Base-by-base conservation (phyloP, 2,113 vertebrate species). In the Xyrauchen texanus region DNA sequence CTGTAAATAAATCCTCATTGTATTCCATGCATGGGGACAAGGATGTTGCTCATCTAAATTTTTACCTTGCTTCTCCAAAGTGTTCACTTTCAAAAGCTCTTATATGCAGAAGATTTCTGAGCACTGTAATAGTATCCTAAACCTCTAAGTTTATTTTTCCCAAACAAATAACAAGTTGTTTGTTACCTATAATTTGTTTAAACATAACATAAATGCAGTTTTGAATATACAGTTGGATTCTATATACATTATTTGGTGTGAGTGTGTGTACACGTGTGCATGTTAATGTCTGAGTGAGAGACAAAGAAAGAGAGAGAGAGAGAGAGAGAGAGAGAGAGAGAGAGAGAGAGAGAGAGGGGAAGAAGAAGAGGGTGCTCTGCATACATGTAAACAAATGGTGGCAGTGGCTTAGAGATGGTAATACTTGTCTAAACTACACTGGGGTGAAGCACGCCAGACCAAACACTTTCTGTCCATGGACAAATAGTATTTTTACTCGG, bases 361-460 rank as follows among this genome's bases (percentile, higher is more conserved):
- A 34, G 21, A 34, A 34, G 21, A 34, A 34, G 1, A 34, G 21
- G 21, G 21, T 34, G 21, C 21, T 34, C 21, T 34, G 21, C 21
- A 3, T 34, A 34, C 77, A 66, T 89, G 80, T 88, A 91, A 90
- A 90, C 87, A 91, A 83, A 81, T 62, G 75, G 81, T 85, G 86
- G 87, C 85, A 90, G 58, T 71, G 85, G 85, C 85, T 82, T 76
- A 68, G 78, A 78, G 85, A 87, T 88, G 68, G 89, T 88, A 82
- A 84, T 44, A 51, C 85, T 91, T 86, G 82, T 91, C 81, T 90
- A 90, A 90, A 91, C 84, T 89, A 79, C 64, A 76, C 80, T 79
- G 21, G 21, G 21, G 21, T 34, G 83, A 83, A 77, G 73, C 82
- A 84, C 47, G 4, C 45, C 77, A 81, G 79, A 47, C 67, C 64